Percentiles rank a stretch among this genome's conserved stretches.
Conservation (phyloP, 2,888 invertebrate species). For the Aphodius granarius region DNA sequence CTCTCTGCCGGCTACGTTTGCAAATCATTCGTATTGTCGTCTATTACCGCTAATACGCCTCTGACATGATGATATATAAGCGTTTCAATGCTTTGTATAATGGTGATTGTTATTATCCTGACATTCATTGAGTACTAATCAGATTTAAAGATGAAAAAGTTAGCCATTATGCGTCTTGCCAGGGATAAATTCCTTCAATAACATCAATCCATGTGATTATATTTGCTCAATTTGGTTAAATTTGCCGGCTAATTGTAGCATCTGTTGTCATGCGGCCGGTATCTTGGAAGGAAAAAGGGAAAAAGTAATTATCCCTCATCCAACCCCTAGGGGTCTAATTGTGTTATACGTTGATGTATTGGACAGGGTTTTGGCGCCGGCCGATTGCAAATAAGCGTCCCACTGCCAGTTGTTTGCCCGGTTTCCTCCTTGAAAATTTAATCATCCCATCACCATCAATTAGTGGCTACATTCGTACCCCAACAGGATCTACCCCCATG, state of each 20-base stretch:
- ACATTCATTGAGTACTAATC: neutral
- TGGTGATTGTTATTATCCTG: slow-evolving; percentile 9
- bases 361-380: neutral
- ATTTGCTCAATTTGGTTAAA: neutral
- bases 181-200: neutral
- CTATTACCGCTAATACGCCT: slow-evolving; percentile 11
- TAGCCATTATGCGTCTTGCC: neutral
- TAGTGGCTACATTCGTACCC: slow-evolving; percentile 1
- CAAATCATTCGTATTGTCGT: slow-evolving; percentile 13
- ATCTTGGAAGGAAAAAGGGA: slow-evolving; percentile 1
- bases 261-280: neutral
- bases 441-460: slow-evolving; percentile 23
- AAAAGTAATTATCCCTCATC: neutral
- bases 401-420: slow-evolving; percentile 7
- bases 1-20: neutral
- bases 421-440: slow-evolving; percentile 18
- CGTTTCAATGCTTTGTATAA: neutral
- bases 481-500: neutral
- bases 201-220: neutral
- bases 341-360: neutral
- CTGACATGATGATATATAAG: slow-evolving; percentile 8
- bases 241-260: neutral
- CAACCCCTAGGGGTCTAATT: neutral
- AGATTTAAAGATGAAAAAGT: neutral
- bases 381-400: neutral